Conservation (phyloP, 2,888 invertebrate genomes). For the Parasteatoda lunata region DNA sequence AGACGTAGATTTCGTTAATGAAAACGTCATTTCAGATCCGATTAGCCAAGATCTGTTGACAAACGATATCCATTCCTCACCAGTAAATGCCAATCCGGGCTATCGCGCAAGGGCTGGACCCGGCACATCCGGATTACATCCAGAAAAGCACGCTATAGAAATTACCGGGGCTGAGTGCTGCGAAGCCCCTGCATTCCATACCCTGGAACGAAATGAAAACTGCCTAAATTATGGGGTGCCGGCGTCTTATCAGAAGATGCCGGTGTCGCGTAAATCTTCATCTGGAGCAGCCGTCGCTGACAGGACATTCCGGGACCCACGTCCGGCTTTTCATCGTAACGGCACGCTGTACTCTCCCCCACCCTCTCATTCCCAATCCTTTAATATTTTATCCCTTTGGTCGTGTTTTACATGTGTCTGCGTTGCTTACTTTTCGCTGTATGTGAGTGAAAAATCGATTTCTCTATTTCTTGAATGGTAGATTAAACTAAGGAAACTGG, state of each 20-base stretch:
- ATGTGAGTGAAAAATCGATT: slow-evolving; percentile 17
- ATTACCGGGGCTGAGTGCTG: slow-evolving; percentile 6
- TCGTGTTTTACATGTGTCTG: slow-evolving; percentile 41
- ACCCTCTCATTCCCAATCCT: background rate
- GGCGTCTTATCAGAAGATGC: slow-evolving; percentile 54
- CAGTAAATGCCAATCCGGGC: slow-evolving; percentile 1
- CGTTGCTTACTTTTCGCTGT: background rate
- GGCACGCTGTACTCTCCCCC: background rate
- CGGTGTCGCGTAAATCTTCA: slow-evolving; percentile 62
- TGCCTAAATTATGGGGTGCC: slow-evolving; percentile 66
- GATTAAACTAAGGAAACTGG: no score
- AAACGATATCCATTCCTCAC: slow-evolving; percentile 46
- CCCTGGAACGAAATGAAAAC: slow-evolving; percentile 63
- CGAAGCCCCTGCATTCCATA: slow-evolving; percentile 26
- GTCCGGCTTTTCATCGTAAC: slow-evolving; percentile 39
- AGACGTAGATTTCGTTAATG: slow-evolving; percentile 39
- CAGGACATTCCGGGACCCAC: slow-evolving; percentile 37
- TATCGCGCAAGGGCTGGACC: background rate
- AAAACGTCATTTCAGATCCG: slow-evolving; percentile 39
- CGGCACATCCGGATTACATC: slow-evolving; percentile 9
- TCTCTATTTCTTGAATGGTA: background rate
- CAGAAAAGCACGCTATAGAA: slow-evolving; percentile 13
- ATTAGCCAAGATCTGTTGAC: slow-evolving; percentile 38
- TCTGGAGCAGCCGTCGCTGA: slow-evolving; percentile 62
- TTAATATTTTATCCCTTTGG: slow-evolving; percentile 53